Base-by-base conservation (phyloP, 2,113 vertebrate species). In the Campylomormyrus tamandua region DNA sequence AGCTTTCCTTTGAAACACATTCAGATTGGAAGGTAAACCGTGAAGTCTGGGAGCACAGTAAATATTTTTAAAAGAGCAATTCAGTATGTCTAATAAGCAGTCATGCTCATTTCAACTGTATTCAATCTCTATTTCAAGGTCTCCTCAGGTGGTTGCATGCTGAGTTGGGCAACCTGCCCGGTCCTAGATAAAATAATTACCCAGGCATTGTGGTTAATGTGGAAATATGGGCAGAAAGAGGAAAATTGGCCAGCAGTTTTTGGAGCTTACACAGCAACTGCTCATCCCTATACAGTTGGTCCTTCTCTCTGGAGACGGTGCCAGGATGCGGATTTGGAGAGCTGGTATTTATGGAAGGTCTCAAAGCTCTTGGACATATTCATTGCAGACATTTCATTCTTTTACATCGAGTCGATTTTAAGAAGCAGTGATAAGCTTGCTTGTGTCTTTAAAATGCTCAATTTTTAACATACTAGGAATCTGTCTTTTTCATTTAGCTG, bases 391-490 rank as follows among this genome's bases (percentile, higher is more conserved):
- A 84, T 58, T 85, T 88, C 48, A 88, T 91, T 89, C 50, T 89
- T 87, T 83, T 88, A 70, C 35, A 31, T 91, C 39, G 39, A 83
- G 87, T 83, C 56, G 87, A 86, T 92, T 45, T 15, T 77, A 48
- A 87, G 58, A 89, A 91, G 88, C 89, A 90, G 88, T 85, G 89
- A 93, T 92, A 91, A 92, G 89, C 91, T 91, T 90, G 89, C 90
- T 91, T 92, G 90, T 52, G 35, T 53, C 35, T 58, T 83, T 42
- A 89, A 83, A 89, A 89, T 27, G 52, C 74, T 58, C 52, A n/a
- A 80, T 87, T 89, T 90, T 88, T 39, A 45, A 50, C 27, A 27
- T 21, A 77, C 50, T 77, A 8, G 90, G 90, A 90, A 77, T 85
- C 27, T 77, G 74, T 89, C 74, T 80, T 70, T 83, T 89, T 83